phyloP scores from a whole-genome alignment of 2,797 vertebrate genomes.

The Propithecus deckenii region DNA sequence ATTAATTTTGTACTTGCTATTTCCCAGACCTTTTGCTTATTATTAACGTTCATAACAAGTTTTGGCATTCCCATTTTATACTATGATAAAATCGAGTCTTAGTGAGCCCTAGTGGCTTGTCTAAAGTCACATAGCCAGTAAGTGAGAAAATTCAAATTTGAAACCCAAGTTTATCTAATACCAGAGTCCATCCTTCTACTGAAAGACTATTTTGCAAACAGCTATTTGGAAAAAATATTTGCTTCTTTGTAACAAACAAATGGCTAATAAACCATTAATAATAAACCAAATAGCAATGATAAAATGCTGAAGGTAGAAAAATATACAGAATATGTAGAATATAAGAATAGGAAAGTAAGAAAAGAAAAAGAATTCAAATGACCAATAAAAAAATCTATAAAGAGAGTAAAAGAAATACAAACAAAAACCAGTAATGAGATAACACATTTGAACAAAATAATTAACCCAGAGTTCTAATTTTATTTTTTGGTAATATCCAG shows the following conservation, averaged over 20 bases:
- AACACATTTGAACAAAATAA: neutral
- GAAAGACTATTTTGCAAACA: neutral
- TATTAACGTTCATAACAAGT: neutral
- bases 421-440: neutral
- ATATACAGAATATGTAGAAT: neutral
- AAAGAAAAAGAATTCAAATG: neutral
- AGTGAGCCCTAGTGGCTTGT: neutral
- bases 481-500: neutral
- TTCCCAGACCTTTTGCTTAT: neutral
- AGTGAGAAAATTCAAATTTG: neutral
- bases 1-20: neutral
- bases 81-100: neutral
- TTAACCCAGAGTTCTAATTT: neutral
- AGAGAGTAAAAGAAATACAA: neutral
- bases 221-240: neutral
- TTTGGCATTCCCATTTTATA: neutral
- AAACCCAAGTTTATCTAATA: neutral
- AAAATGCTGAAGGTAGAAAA: neutral
- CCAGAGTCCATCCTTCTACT: neutral
- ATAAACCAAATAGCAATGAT: neutral
- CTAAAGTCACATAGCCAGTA: neutral
- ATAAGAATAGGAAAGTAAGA: neutral
- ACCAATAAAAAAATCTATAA: neutral
- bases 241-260: constrained; percentile 5
- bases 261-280: neutral